Conservation (phyloP, 2,888 invertebrate genomes). For the Bembecia ichneumoniformis region DNA sequence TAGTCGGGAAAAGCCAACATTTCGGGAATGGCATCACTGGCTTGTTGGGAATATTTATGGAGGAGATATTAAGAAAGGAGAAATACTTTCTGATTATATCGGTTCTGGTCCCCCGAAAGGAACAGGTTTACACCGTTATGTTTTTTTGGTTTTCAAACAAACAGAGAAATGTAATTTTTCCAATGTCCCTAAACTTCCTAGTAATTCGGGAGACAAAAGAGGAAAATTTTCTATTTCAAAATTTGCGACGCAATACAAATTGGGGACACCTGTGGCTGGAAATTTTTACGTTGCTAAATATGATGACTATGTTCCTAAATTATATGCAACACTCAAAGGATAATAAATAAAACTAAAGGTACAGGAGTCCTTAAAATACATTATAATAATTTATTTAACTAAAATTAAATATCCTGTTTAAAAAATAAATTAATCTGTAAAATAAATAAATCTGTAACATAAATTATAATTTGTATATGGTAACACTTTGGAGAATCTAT, state of each 20-base stretch:
- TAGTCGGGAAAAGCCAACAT: conserved; percentile 76
- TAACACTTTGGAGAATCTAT: conserved; percentile 36
- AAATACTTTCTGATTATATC: conserved; percentile 76
- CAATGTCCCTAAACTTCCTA: conserved; percentile 45
- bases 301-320: conserved; percentile 73
- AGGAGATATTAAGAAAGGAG: conserved; percentile 73
- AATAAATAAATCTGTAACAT: too few relatives aligned
- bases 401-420: too few relatives aligned
- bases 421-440: too few relatives aligned
- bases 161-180: conserved; percentile 57
- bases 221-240: conserved; percentile 71
- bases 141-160: conserved; percentile 77
- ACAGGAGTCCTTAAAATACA: too few relatives aligned
- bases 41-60: conserved; percentile 81
- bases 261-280: conserved; percentile 74
- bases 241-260: conserved; percentile 71
- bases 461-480: too few relatives aligned
- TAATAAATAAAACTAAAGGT: conserved; percentile 17
- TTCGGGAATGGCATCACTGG: conserved; percentile 85
- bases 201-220: conserved; percentile 65
- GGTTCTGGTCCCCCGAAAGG: conserved; percentile 79
- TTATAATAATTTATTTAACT: too few relatives aligned
- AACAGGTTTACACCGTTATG: conserved; percentile 80
- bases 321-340: conserved; percentile 51
- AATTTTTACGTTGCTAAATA: conserved; percentile 75